Evolutionary conservation across 2,113 vertebrate species (phyloP).

Genomic region (Ictalurus punctatus): DNA sequence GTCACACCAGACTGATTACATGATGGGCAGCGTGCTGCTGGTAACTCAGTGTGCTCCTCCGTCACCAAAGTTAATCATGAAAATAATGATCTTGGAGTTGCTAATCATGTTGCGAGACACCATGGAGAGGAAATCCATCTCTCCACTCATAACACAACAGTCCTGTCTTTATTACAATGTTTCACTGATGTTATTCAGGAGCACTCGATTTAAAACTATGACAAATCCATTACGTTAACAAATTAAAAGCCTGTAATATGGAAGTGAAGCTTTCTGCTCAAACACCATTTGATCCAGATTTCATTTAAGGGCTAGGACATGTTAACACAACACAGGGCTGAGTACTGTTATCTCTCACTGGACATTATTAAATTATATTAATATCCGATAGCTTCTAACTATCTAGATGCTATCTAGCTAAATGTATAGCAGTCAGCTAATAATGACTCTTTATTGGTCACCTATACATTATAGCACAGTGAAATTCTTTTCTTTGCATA

Average conservation of each 20-base stretch:
- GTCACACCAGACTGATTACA: constrained; percentile 43
- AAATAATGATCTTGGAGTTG: constrained; percentile 67
- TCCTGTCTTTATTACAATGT: neutral
- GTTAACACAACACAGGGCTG: neutral
- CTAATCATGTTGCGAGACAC: constrained; percentile 65
- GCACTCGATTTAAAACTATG: neutral
- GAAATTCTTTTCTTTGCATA: too few species aligned
- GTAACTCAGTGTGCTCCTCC: constrained; percentile 68
- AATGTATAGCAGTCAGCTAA: too few species aligned
- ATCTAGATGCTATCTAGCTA: too few species aligned
- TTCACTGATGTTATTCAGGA: neutral
- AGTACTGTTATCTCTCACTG: neutral
- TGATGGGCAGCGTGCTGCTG: constrained; percentile 66
- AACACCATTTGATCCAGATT: neutral
- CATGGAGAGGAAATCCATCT: constrained; percentile 24
- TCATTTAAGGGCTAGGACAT: neutral
- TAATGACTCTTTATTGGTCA: too few species aligned
- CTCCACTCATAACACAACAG: neutral
- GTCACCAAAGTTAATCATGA: constrained; percentile 63
- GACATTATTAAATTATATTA: neutral
- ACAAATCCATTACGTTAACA: too few species aligned
- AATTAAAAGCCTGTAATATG: neutral
- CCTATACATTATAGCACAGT: too few species aligned
- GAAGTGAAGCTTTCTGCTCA: neutral
- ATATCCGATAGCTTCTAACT: neutral